Base-by-base conservation (phyloP, 2,113 vertebrate genomes). In the Proterorhinus semilunaris region DNA sequence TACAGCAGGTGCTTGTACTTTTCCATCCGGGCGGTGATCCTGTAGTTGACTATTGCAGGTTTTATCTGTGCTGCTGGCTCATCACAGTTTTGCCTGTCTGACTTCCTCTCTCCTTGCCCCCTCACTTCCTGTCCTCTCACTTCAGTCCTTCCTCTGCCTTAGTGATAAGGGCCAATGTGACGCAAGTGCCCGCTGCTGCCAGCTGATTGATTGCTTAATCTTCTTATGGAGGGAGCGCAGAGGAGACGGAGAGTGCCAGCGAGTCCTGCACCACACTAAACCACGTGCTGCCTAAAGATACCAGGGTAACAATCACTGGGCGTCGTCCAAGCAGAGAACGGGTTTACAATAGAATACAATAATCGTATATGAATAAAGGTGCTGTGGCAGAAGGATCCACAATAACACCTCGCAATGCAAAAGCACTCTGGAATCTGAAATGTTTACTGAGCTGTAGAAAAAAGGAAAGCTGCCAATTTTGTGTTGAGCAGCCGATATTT, bases 201-300 rank as follows among this genome's bases (percentile, higher is more conserved):
- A 46, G 82, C 75, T 78, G 78, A 91, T 74, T 89, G 88, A 92
- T 88, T 76, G 84, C 90, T 89, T 92, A 82, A 93, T 90, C 86
- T 76, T 79, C 87, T 91, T 90, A 90, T 65, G 6, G 83, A 42
- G 6, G 7, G 87, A 83, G 90, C 83, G 89, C 68, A 27, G 66
- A 9, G 57, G 66, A 67, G 43, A 27, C 57, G 48, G n/a, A 50
- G 16, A n/a, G 63, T 46, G 65, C 61, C 7, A 9, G 81, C 68
- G 72, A 65, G 69, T 71, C 13, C 11, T 15, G 50, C 48, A 10
- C 64, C 45, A 64, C 63, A 79, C 61, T 17, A 66, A 12, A 13
- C 17, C 47, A 66, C 65, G 27, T 57, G 51, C 50, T 3, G 50
- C 62, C 55, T 65, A 57, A 45, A 76, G 69, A 53, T 65, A 74